Evolutionary conservation across 2,113 vertebrate species (phyloP), one percentile per base, ranked within the genome.

Genomic region (Gallinago paraguaiae): DNA sequence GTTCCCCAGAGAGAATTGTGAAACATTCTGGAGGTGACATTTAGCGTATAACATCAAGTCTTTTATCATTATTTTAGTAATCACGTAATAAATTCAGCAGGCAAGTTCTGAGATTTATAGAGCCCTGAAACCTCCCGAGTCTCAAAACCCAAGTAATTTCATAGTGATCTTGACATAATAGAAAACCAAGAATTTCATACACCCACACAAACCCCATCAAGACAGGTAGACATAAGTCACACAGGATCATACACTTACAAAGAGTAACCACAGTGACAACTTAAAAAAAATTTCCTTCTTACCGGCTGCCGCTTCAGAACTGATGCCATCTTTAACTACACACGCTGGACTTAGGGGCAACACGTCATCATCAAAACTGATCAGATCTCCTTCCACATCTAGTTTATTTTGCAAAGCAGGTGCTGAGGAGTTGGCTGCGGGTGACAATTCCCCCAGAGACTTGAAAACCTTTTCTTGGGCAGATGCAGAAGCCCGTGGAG

Each of bases 361-460:
- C 93, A 98, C 17, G 3, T 98, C 98, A 79, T 98, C 98, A 91
- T 98, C 98, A 91, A 98, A 98, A 92, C 98, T 98, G 95, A 98
- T 98, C 46, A 98, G 96, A 96, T 98, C 98, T 33, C 98, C 88
- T 86, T 98, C 98, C 54, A 88, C 95, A 23, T 67, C 87, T n/a
- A 85, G 59, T 76, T 90, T 97, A 93, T 80, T 97, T 60, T 97
- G 98, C 13, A 60, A 70, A 90, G 50, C 71, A 88, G 85, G 85
- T 77, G 71, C 90, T 54, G 68, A 68, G 37, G 88, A 60, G 25
- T 13, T 91, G 60, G 80, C 35, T 91, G 95, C 46, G 88, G 97
- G 37, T 7, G 90, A 54, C 25, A 95, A 94, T 61, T 99, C 98
- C 19, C 95, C 98, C 33, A 95, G 79, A 25, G 97, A 88, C 56